Base-by-base conservation (phyloP, 2,113 vertebrate species). In the Amblyornis subalaris region DNA sequence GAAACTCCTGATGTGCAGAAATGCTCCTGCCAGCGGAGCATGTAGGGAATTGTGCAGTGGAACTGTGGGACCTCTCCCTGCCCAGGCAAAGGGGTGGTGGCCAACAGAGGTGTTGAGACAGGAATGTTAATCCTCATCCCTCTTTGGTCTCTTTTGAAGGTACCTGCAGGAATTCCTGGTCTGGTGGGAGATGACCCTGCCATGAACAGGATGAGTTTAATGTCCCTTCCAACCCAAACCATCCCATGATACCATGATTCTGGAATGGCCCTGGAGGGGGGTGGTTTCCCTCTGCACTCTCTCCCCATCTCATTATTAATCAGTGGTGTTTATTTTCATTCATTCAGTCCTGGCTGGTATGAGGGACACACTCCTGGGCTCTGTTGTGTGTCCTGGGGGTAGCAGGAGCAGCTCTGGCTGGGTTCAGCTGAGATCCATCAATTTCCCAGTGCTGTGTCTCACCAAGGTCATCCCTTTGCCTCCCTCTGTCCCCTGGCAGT, bases 401-500 rank as follows among this genome's bases (percentile, higher is more conserved):
- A 16, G 70, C 47, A 35, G 47, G 40, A 69, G 24, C 47, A 26
- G 16, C 9, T 53, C 48, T 36, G 7, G 24, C 33, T 3, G 54
- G 20, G 20, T 35, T 55, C n/a, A 53, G 20, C 50, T 40, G n/a
- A 65, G 35, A 19, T 6, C 42, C 24, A 2, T 86, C 5, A 12
- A 18, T 91, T 80, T 85, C 14, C 66, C 83, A 36, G 24, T 13
- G 50, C 53, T 19, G 16, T 38, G 21, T 47, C 48, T 62, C 48
- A 40, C 15, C 87, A 70, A 76, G 78, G 53, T 48, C n/a, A 61
- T 4, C 5, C n/a, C 1, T 33, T 47, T 87, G 50, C 86, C 44
- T 71, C 11, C 21, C 55, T 53, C 35, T 81, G 25, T 40, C 33
- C 1, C 84, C 75, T 42, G 58, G n/a, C 71, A 99, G 99, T 99